Base-by-base conservation (phyloP, 2,797 vertebrate species). In the Sebastes wilsoni region DNA sequence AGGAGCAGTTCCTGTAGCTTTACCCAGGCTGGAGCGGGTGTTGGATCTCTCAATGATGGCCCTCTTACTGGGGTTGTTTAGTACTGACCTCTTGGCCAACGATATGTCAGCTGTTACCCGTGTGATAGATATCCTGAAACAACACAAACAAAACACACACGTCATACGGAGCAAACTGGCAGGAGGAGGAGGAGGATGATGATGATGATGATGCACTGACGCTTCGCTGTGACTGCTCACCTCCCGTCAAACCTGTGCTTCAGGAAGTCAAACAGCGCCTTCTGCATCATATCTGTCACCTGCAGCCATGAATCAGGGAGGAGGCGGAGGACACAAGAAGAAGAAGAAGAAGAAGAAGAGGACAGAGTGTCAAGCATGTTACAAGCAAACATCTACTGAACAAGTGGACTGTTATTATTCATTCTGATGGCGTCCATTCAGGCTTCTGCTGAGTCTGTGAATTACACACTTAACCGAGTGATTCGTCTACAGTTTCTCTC, bases 221-320 rank as follows among this genome's bases (percentile, higher is more conserved):
- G 28, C 22, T 3, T 64, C 0, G 1, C 2, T 34, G n/a, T 25
- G 38, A 0, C 22, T n/a, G 89, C 98, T 99, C 95, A 99, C 98
- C 98, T 99, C 93, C 98, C 98, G 88, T 99, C 98, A 94, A 99
- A 99, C 95, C 98, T 97, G 97, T 99, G 98, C 96, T 99, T 99
- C 94, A 99, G 95, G 96, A 99, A 99, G 96, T 99, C 98, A 96
- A 99, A 99, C 88, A 99, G 96, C 25, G 98, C 98, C 96, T 99
- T 99, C 97, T 99, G 98, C 98, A 99, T 99, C 98, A 99, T 99
- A 92, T 99, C 98, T 83, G 98, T 99, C 95, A 99, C 98, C 98
- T 99, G 93, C 69, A 85, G 13, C 0, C 80, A 93, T 75, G 92
- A 81, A 42, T 4, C 18, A 23, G 6, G 7, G 11, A 87, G 28